phyloP scores from a whole-genome alignment of 1,140 invertebrate genomes.

The Rhyzopertha dominica region DNA sequence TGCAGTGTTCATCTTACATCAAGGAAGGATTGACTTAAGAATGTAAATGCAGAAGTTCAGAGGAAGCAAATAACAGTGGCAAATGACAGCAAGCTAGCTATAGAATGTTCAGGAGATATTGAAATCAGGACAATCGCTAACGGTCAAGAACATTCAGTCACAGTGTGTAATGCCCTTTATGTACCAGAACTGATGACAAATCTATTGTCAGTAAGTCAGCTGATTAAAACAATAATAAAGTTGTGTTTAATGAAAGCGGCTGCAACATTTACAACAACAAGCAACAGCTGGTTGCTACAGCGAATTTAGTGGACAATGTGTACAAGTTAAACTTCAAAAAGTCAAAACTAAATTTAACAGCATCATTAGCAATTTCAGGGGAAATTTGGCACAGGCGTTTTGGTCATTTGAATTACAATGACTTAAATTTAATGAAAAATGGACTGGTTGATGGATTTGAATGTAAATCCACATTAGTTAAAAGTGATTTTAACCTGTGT shows the following conservation, averaged over 20 bases:
- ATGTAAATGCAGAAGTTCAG: slow-evolving; percentile 17
- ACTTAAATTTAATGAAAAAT: slow-evolving; percentile 20
- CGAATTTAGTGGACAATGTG: slow-evolving; percentile 23
- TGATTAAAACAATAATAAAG: slow-evolving; percentile 26
- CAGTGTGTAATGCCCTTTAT: slow-evolving; percentile 8
- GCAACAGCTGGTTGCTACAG: slow-evolving; percentile 24
- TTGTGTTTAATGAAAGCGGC: slow-evolving; percentile 27
- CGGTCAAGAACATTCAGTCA: neutral
- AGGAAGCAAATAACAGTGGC: slow-evolving; percentile 14
- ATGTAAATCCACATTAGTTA: slow-evolving; percentile 17
- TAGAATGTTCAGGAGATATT: slow-evolving; percentile 7
- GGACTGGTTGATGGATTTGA: slow-evolving; percentile 18
- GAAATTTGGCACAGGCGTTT: slow-evolving; percentile 28
- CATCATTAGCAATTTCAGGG: slow-evolving; percentile 15
- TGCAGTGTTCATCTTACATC: slow-evolving; percentile 13
- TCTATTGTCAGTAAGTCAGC: slow-evolving; percentile 6
- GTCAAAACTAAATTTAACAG: slow-evolving; percentile 11
- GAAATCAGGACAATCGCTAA: slow-evolving; percentile 3
- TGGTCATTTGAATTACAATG: slow-evolving; percentile 32
- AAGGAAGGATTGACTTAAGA: slow-evolving; percentile 45
- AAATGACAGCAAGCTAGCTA: slow-evolving; percentile 7
- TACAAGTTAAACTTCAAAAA: slow-evolving; percentile 17
- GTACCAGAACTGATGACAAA: slow-evolving; percentile 10
- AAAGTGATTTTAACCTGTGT: slow-evolving; percentile 22
- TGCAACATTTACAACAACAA: slow-evolving; percentile 26